These are phyloP conservation scores for Sebastes trivittatus DNA, from an alignment of 2,797 vertebrate genomes.

Conservation along the genomic window DNA sequence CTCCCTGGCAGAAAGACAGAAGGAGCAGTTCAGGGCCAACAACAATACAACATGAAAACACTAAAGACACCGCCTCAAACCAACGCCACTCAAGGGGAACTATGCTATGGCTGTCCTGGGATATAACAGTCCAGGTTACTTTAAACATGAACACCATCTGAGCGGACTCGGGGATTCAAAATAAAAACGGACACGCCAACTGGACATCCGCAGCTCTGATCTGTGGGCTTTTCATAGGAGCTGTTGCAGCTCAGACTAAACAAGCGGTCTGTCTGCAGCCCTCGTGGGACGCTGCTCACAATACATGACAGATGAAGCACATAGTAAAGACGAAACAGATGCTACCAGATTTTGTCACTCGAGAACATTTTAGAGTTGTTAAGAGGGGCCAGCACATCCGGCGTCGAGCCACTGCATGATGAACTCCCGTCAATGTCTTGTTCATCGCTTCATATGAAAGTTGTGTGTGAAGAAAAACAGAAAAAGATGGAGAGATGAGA, in stretches of 20 bases:
- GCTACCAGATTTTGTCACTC: conserved; percentile 25
- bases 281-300: conserved; percentile 30
- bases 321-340: conserved; percentile 39
- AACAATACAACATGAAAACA: conserved; percentile 58
- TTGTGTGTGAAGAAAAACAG: conserved; percentile 11
- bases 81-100: conserved; percentile 58
- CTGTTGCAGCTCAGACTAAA: conserved; percentile 66
- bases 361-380: conserved; percentile 5
- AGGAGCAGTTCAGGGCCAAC: conserved; percentile 37
- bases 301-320: conserved; percentile 36
- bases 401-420: neutral
- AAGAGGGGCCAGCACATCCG: conserved; percentile 2
- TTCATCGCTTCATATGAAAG: conserved; percentile 27
- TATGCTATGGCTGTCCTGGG: conserved; percentile 61
- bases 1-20: conserved; percentile 26
- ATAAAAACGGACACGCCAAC: conserved; percentile 51
- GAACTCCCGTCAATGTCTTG: neutral
- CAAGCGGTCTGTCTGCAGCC: conserved; percentile 53
- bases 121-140: conserved; percentile 36
- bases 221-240: conserved; percentile 45
- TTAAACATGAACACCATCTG: conserved; percentile 49
- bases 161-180: conserved; percentile 43
- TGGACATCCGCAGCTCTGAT: conserved; percentile 44
- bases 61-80: conserved; percentile 43
- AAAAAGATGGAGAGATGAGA: conserved; percentile 28